Evolutionary conservation across 1,140 invertebrate genomes (phyloP).

Genomic region (Eriosoma lanigerum): DNA sequence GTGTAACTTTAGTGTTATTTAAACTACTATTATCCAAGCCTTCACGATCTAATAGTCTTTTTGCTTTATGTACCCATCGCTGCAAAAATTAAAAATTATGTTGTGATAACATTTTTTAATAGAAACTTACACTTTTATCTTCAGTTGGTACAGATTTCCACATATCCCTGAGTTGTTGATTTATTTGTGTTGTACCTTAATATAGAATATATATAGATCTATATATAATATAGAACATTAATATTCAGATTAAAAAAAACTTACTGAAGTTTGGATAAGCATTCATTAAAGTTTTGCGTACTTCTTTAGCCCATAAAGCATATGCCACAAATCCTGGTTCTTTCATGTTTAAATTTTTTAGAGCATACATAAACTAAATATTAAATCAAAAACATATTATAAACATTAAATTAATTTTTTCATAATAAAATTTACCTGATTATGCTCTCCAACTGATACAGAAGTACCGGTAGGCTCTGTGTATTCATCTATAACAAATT

Average conservation of each 20-base stretch:
- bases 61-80: slow-evolving; percentile 51
- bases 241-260: neutral
- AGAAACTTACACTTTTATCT: slow-evolving; percentile 59
- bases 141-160: slow-evolving; percentile 73
- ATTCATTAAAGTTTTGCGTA: slow-evolving; percentile 70
- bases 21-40: neutral
- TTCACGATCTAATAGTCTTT: slow-evolving; percentile 43
- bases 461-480: slow-evolving; percentile 35
- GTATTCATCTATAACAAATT: slow-evolving; percentile 13
- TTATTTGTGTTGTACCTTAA: slow-evolving; percentile 76
- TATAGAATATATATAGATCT: slow-evolving; percentile 55
- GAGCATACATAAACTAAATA: slow-evolving; percentile 45
- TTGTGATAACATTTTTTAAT: neutral
- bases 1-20: slow-evolving; percentile 1
- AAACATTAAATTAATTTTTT: neutral
- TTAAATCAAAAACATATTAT: neutral
- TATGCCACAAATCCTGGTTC: slow-evolving; percentile 82
- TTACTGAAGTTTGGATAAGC: slow-evolving; percentile 75
- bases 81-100: slow-evolving; percentile 24
- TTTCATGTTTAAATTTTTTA: slow-evolving; percentile 59
- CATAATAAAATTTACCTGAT: slow-evolving; percentile 15
- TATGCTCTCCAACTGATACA: slow-evolving; percentile 44
- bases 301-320: slow-evolving; percentile 85
- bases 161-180: slow-evolving; percentile 77
- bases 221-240: slow-evolving; percentile 53